Evolutionary conservation across 2,888 invertebrate species (phyloP).

Genomic region (Caenorhabditis uteleia): DNA sequence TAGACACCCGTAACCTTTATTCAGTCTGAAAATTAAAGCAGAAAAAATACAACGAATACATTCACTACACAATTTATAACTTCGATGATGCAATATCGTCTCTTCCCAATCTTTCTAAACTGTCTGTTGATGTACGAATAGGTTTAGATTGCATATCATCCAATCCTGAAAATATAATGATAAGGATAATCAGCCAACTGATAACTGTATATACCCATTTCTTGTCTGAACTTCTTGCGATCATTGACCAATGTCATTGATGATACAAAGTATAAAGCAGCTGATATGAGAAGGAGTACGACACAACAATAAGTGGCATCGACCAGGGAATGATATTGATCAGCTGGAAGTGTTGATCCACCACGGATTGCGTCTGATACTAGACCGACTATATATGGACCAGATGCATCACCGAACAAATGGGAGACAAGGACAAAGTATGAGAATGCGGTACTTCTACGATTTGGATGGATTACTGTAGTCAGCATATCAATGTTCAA

Average conservation of each 20-base stretch:
- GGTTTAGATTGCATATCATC: slow-evolving; percentile 34
- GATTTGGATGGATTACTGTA: slow-evolving; percentile 92
- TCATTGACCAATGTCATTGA: slow-evolving; percentile 42
- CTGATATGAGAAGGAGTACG: slow-evolving; percentile 35
- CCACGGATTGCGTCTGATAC: slow-evolving; percentile 62
- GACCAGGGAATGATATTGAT: slow-evolving; percentile 46
- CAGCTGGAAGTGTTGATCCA: slow-evolving; percentile 34
- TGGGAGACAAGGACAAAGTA: slow-evolving; percentile 96
- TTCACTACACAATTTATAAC: slow-evolving; percentile 5
- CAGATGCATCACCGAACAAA: slow-evolving; percentile 97
- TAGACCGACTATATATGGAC: slow-evolving; percentile 89
- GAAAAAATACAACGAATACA: background rate
- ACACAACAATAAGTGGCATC: slow-evolving; percentile 44
- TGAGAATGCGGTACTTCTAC: slow-evolving; percentile 94
- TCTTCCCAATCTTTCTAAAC: slow-evolving; percentile 27
- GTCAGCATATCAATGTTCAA: slow-evolving; percentile 89
- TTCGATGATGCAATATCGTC: slow-evolving; percentile 28
- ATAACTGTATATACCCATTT: slow-evolving; percentile 34
- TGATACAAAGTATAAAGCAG: slow-evolving; percentile 44
- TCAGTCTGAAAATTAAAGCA: slow-evolving; percentile 10
- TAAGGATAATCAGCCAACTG: background rate
- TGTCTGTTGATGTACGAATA: slow-evolving; percentile 37
- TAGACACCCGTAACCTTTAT: background rate
- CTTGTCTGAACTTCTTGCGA: slow-evolving; percentile 36
- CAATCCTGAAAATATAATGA: slow-evolving; percentile 13